A percentile compares a stretch with the other conserved stretches of the same genome.
Conservation (phyloP, 2,888 invertebrate species). For the Pseudococcus jackbeardsleyi region DNA sequence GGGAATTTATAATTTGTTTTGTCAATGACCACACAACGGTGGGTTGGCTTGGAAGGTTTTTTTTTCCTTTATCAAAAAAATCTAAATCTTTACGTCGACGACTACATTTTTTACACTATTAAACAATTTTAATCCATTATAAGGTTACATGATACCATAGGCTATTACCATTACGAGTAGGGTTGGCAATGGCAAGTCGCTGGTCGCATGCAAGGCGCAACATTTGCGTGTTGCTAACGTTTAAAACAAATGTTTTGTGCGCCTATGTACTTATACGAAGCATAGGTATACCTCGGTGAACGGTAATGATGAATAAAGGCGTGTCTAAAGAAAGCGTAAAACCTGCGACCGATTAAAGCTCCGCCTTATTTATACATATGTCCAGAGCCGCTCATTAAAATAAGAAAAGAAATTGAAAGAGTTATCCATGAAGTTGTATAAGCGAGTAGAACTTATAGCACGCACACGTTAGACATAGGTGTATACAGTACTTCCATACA, state of each 20-base stretch:
- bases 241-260: conserved; percentile 60
- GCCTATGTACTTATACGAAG: neutral
- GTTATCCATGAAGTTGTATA: conserved; percentile 56
- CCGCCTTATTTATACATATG: conserved; percentile 59
- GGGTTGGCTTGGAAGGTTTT: no score
- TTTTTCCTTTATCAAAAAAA: conserved; percentile 21
- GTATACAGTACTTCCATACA: neutral
- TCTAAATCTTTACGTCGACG: conserved; percentile 24
- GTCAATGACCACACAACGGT: neutral
- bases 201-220: conserved; percentile 11
- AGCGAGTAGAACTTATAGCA: conserved; percentile 54
- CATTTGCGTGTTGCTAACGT: conserved; percentile 53
- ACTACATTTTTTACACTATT: conserved; percentile 38
- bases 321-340: conserved; percentile 37
- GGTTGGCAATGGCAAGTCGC: neutral
- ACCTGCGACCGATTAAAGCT: conserved; percentile 55
- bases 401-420: conserved; percentile 52
- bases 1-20: conserved; percentile 1
- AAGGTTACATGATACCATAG: conserved; percentile 33
- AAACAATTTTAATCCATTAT: conserved; percentile 52
- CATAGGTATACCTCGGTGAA: conserved; percentile 21
- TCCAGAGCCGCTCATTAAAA: conserved; percentile 59
- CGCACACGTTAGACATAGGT: conserved; percentile 43
- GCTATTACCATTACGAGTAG: neutral
- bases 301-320: conserved; percentile 58